Evolutionary conservation across 2,888 invertebrate species (phyloP).

Genomic region (Pogonocherus hispidulus): DNA sequence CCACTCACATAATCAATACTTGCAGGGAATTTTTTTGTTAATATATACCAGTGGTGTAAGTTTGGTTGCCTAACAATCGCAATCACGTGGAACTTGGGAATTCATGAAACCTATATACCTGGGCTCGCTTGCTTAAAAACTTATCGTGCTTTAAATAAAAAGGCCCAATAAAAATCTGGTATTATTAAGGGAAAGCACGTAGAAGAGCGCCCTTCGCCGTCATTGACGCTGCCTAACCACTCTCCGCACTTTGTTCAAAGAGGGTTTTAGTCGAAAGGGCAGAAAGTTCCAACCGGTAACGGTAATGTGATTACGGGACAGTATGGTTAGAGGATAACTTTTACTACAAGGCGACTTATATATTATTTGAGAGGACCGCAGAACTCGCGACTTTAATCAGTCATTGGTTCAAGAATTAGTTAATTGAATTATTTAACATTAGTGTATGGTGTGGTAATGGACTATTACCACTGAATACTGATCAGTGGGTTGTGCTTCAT

Average conservation of each 20-base stretch:
- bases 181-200: background rate
- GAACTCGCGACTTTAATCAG: background rate
- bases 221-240: background rate
- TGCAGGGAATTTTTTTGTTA: no score
- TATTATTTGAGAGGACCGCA: background rate
- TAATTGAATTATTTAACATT: no score
- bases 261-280: conserved; percentile 9
- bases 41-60: no score
- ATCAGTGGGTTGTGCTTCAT: no score
- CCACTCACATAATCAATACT: no score
- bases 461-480: no score
- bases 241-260: conserved; percentile 2
- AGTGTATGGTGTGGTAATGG: no score
- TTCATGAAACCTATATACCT: no score
- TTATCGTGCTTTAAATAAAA: background rate
- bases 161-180: conserved; percentile 1
- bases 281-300: conserved; percentile 25
- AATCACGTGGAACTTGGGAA: no score
- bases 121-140: no score
- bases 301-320: conserved; percentile 47
- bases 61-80: no score
- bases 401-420: no score
- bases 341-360: conserved; percentile 15
- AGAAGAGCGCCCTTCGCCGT: background rate
- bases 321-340: conserved; percentile 44